These are phyloP conservation scores for Odontomachus brunneus DNA, from an alignment of 1,140 invertebrate species.

Conservation along the genomic window DNA sequence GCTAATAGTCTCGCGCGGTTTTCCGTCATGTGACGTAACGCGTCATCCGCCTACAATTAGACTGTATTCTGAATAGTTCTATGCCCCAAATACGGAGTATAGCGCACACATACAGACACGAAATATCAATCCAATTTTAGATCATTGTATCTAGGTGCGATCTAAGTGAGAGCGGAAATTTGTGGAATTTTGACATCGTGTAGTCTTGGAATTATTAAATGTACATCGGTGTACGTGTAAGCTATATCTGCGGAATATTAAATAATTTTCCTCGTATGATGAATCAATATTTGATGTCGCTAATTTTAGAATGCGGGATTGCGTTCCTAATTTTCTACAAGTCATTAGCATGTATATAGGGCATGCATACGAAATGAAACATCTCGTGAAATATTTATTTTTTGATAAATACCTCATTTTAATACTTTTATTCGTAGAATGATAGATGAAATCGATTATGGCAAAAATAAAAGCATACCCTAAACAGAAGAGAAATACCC, in stretches of 20 bases:
- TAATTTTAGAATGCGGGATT: neutral
- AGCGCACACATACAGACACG: neutral
- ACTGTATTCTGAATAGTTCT: slow-evolving; percentile 15
- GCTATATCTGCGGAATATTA: neutral
- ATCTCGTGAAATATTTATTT: too few relatives aligned
- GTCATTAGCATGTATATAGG: neutral
- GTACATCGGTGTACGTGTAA: neutral
- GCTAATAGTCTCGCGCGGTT: neutral
- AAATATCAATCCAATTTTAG: slow-evolving; percentile 15
- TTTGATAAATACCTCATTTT: too few relatives aligned
- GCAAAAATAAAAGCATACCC: too few relatives aligned
- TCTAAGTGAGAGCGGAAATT: neutral
- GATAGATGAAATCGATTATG: too few relatives aligned
- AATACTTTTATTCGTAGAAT: too few relatives aligned
- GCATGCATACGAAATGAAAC: too few relatives aligned
- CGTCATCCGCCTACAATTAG: slow-evolving; percentile 14
- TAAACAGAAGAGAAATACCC: too few relatives aligned
- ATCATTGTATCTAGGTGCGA: neutral
- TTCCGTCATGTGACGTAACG: neutral
- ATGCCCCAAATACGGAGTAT: neutral
- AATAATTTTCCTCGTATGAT: neutral
- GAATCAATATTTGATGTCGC: neutral
- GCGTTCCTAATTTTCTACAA: neutral
- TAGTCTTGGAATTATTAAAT: neutral
- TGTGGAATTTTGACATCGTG: slow-evolving; percentile 8